Evolutionary conservation across 1,140 invertebrate species (phyloP).

Genomic region (Trichonephila clavipes): DNA sequence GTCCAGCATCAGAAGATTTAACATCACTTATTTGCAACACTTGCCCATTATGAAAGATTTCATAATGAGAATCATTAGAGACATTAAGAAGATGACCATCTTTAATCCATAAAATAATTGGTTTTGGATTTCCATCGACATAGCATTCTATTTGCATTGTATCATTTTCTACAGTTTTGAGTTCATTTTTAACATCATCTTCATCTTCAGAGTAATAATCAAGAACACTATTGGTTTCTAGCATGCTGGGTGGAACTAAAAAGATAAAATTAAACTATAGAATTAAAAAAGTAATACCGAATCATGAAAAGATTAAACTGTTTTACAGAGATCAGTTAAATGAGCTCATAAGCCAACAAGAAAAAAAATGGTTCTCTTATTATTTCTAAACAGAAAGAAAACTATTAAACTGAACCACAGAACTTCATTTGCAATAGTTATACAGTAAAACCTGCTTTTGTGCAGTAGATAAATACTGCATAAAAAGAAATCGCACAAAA

Average conservation of each 20-base stretch:
- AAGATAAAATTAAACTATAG: background rate
- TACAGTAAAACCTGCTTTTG: no score
- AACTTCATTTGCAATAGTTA: no score
- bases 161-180: constrained; percentile 69
- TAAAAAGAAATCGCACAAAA: no score
- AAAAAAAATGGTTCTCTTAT: no score
- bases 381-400: no score
- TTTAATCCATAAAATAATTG: constrained; percentile 81
- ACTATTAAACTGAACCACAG: no score
- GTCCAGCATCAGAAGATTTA: constrained; percentile 72
- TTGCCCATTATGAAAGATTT: constrained; percentile 72
- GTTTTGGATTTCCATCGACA: constrained; percentile 81
- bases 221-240: constrained; percentile 70
- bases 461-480: no score
- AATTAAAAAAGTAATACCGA: background rate
- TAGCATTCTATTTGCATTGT: constrained; percentile 76
- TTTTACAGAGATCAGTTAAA: no score
- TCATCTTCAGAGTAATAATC: constrained; percentile 73
- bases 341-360: no score
- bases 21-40: constrained; percentile 74
- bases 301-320: no score
- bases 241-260: constrained; percentile 65
- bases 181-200: constrained; percentile 57
- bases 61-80: constrained; percentile 25
- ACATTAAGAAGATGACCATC: constrained; percentile 77